Percentiles rank a stretch among this genome's conserved stretches.
Conservation (phyloP, 2,113 vertebrate genomes). For the Mobula hypostoma region DNA sequence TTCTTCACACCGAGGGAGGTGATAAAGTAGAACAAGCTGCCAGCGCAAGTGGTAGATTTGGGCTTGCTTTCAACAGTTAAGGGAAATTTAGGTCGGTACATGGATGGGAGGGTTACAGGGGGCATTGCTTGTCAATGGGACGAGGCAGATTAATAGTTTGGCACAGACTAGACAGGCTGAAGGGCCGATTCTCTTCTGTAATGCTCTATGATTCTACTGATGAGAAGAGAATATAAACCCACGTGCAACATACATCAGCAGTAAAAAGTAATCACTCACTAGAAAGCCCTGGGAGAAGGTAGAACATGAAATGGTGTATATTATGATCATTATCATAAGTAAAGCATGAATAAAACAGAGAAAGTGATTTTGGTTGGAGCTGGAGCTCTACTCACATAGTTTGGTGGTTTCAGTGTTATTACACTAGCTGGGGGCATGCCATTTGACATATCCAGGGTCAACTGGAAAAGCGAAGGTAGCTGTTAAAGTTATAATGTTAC, state of each 20-base stretch:
- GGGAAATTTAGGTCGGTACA: no score
- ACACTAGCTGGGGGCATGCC: neutral
- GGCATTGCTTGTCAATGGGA: no score
- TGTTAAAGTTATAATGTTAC: neutral
- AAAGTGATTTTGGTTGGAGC: neutral
- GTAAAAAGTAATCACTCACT: neutral
- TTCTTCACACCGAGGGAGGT: no score
- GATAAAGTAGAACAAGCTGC: no score
- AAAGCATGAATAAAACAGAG: neutral
- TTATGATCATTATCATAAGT: neutral
- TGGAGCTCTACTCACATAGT: neutral
- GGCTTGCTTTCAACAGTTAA: no score
- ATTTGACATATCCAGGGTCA: neutral
- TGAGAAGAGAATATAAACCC: neutral
- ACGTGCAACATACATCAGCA: neutral
- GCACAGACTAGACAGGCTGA: no score
- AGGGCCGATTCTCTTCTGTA: no score
- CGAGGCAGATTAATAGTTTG: no score
- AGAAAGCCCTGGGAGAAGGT: neutral
- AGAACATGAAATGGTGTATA: neutral
- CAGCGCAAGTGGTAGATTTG: no score
- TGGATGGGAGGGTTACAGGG: no score
- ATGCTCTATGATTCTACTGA: no score
- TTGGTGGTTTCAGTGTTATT: neutral
- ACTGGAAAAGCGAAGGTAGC: neutral